phyloP scores from a whole-genome alignment of 2,888 invertebrate species.

The Aleiodes alternator region DNA sequence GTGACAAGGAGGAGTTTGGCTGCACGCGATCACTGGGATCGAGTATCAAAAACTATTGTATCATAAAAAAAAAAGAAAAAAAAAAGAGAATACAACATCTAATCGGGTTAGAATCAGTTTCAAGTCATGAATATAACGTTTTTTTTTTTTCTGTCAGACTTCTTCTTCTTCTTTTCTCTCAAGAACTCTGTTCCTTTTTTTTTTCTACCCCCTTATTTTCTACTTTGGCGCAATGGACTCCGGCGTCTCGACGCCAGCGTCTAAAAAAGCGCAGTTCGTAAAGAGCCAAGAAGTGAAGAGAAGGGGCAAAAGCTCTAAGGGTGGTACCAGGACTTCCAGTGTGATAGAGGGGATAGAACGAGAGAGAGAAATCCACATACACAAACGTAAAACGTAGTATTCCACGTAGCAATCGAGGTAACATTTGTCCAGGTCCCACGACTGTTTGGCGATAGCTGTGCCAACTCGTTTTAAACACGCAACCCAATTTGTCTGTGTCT shows the following conservation, averaged over 20 bases:
- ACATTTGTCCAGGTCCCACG: conserved; percentile 73
- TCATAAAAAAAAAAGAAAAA: conserved; percentile 8
- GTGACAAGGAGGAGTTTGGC: conserved; percentile 42
- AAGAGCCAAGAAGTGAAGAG: conserved; percentile 32
- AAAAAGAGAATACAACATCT: conserved; percentile 55
- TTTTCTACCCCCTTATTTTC: conserved; percentile 27
- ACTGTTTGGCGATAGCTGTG: conserved; percentile 75
- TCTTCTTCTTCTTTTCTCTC: conserved; percentile 26
- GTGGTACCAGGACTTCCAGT: conserved; percentile 42
- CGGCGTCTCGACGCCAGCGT: conserved; percentile 19
- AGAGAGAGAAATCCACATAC: conserved; percentile 46
- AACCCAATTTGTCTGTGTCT: conserved; percentile 75
- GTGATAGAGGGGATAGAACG: conserved; percentile 38
- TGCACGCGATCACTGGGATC: conserved; percentile 41
- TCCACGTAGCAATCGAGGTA: conserved; percentile 59
- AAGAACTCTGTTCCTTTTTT: too few species aligned
- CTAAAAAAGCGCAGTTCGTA: conserved; percentile 12
- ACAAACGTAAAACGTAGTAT: conserved; percentile 35
- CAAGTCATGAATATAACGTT: conserved; percentile 58
- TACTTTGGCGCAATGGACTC: conserved; percentile 13
- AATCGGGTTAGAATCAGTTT: conserved; percentile 74
- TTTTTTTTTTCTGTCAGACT: conserved; percentile 31
- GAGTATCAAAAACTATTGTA: conserved; percentile 41
- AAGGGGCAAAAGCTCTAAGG: conserved; percentile 46
- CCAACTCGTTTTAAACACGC: conserved; percentile 75